Conservation (phyloP, 2,888 invertebrate genomes). For the Mechanitis messenoides region DNA sequence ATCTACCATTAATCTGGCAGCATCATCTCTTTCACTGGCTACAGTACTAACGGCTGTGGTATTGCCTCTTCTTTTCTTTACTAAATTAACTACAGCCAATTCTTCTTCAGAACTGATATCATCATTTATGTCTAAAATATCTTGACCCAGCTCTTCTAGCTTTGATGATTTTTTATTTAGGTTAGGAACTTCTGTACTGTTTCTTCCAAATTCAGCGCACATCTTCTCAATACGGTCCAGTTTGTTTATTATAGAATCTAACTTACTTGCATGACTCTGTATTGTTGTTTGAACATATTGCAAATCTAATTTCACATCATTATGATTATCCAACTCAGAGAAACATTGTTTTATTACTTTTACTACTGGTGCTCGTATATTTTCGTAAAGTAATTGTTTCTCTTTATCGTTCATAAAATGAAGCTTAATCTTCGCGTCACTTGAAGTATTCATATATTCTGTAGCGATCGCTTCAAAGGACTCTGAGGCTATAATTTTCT, state of each 20-base stretch:
- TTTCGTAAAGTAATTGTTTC: slow-evolving; percentile 52
- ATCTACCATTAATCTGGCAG: slow-evolving; percentile 17
- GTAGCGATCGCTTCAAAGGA: slow-evolving; percentile 60
- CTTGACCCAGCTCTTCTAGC: slow-evolving; percentile 53
- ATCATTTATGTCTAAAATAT: slow-evolving; percentile 42
- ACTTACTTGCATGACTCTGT: slow-evolving; percentile 41
- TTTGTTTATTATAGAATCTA: slow-evolving; percentile 51
- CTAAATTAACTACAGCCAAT: slow-evolving; percentile 36
- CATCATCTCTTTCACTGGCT: slow-evolving; percentile 20
- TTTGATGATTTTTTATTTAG: slow-evolving; percentile 41
- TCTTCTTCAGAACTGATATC: slow-evolving; percentile 49
- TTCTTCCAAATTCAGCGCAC: slow-evolving; percentile 33
- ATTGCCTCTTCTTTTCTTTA: slow-evolving; percentile 35
- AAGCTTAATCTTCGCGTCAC: slow-evolving; percentile 56
- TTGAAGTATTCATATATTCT: slow-evolving; percentile 41
- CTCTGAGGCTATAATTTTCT: slow-evolving; percentile 47
- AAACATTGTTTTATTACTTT: slow-evolving; percentile 55
- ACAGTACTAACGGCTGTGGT: slow-evolving; percentile 29
- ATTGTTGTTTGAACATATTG: slow-evolving; percentile 42
- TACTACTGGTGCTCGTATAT: slow-evolving; percentile 53
- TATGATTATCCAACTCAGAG: slow-evolving; percentile 39
- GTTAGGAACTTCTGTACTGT: slow-evolving; percentile 27
- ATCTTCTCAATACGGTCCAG: slow-evolving; percentile 51
- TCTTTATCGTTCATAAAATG: slow-evolving; percentile 64
- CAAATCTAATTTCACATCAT: slow-evolving; percentile 38